Percentiles rank a stretch among this genome's conserved stretches.
phyloP scores from a whole-genome alignment of 2,113 vertebrate species.

The Chaetodon auriga region DNA sequence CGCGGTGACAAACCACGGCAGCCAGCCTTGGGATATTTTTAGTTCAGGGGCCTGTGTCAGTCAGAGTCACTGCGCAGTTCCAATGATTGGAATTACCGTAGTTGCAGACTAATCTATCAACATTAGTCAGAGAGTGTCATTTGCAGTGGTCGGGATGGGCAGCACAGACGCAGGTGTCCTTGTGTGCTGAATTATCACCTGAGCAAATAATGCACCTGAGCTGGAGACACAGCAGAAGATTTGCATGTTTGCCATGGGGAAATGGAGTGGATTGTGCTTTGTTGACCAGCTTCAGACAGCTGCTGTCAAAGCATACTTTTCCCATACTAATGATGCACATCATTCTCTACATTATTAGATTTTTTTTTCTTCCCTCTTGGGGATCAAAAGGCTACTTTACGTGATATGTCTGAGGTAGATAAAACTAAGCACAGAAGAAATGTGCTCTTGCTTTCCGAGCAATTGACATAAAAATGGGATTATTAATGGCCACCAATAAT shows the following conservation, averaged over 20 bases:
- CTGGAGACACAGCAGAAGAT: slow-evolving; percentile 71
- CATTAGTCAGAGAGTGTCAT: slow-evolving; percentile 75
- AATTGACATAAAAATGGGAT: neutral
- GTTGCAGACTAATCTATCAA: slow-evolving; percentile 76
- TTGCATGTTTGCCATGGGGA: slow-evolving; percentile 77
- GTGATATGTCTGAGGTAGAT: neutral
- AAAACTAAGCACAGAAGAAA: neutral
- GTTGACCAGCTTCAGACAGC: slow-evolving; percentile 64
- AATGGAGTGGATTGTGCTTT: slow-evolving; percentile 70
- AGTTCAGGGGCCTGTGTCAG: slow-evolving; percentile 62
- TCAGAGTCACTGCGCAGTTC: slow-evolving; percentile 54
- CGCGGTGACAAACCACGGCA: slow-evolving; percentile 65
- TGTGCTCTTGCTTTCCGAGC: slow-evolving; percentile 1
- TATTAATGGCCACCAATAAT: neutral
- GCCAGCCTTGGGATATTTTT: slow-evolving; percentile 74
- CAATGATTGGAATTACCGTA: slow-evolving; percentile 64
- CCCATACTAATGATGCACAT: slow-evolving; percentile 59
- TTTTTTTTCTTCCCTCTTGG: slow-evolving; percentile 6
- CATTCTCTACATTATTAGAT: slow-evolving; percentile 47
- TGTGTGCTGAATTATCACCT: slow-evolving; percentile 75
- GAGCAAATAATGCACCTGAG: slow-evolving; percentile 77
- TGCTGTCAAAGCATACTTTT: slow-evolving; percentile 60
- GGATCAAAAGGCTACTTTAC: slow-evolving; percentile 30
- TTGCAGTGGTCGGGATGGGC: slow-evolving; percentile 54
- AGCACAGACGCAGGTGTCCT: slow-evolving; percentile 67